A percentile compares a stretch with the other conserved stretches of the same genome.
phyloP scores from a whole-genome alignment of 2,113 vertebrate genomes.

The Melierax canorus region DNA sequence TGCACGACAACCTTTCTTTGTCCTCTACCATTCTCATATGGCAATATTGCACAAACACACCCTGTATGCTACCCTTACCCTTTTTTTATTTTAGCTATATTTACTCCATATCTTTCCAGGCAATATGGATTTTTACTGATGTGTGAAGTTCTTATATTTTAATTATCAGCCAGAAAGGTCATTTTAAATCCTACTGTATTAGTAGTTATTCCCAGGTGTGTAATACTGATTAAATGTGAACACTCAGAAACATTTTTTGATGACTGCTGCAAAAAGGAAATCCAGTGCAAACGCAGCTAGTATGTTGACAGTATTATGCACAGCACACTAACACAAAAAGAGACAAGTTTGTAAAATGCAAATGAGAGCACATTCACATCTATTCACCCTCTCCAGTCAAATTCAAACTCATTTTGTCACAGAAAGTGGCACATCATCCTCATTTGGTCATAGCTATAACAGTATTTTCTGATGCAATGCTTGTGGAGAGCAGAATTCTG shows the following conservation, averaged over 20 bases:
- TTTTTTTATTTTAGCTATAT: not conserved
- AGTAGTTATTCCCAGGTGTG: not conserved
- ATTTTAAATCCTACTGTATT: not conserved
- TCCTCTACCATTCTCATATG: not conserved
- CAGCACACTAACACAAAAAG: not conserved
- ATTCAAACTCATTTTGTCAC: not conserved
- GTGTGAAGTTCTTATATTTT: not conserved
- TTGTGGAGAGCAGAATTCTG: not conserved
- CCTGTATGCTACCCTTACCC: not conserved
- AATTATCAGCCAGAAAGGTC: not conserved
- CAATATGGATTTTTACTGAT: not conserved
- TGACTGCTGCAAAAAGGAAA: not conserved
- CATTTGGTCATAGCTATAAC: not conserved
- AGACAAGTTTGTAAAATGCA: not conserved
- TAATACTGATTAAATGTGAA: not conserved
- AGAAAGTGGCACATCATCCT: not conserved
- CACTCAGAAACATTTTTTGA: not conserved
- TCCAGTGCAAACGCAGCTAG: not conserved
- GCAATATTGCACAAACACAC: not conserved
- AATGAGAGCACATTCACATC: not conserved
- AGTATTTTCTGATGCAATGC: not conserved
- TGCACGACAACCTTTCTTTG: not conserved
- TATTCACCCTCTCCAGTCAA: not conserved
- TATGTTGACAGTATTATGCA: not conserved
- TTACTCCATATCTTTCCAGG: not conserved